A percentile compares a stretch with the other conserved stretches of the same genome.
Conservation (phyloP, 2,113 vertebrate species). For the Elachura formosa region DNA sequence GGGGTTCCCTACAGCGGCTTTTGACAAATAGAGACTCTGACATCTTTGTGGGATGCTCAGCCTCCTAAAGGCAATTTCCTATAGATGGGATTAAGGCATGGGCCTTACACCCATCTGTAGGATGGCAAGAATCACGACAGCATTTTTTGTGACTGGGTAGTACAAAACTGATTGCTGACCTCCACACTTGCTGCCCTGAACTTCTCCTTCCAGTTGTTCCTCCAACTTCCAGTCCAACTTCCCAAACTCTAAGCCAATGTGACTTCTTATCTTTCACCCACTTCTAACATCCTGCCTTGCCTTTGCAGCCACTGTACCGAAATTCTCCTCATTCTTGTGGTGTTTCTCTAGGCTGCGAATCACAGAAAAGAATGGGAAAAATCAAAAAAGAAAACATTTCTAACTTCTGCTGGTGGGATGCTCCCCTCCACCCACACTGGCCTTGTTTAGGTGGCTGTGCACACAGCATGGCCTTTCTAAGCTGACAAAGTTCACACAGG, state of each 20-base stretch:
- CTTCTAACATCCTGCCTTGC: background rate
- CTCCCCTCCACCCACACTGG: background rate
- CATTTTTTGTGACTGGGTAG: background rate
- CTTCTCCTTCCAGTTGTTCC: background rate
- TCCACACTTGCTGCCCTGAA: background rate
- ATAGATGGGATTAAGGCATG: background rate
- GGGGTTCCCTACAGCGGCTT: background rate
- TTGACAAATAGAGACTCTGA: background rate
- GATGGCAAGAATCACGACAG: background rate
- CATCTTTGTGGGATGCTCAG: background rate
- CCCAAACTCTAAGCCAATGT: background rate
- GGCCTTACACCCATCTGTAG: background rate
- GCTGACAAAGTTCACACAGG: background rate
- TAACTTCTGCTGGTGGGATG: background rate
- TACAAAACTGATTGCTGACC: background rate
- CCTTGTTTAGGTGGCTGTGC: background rate
- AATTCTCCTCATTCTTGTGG: constrained; percentile 10
- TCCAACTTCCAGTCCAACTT: background rate
- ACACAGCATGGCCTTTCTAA: background rate
- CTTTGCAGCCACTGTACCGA: background rate
- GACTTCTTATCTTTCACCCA: background rate
- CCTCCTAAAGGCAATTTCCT: background rate
- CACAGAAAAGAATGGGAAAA: constrained; percentile 26
- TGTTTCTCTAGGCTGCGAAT: constrained; percentile 11
- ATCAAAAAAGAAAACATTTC: background rate